phyloP scores from a whole-genome alignment of 2,797 vertebrate species.

The Myotis pilosus region DNA sequence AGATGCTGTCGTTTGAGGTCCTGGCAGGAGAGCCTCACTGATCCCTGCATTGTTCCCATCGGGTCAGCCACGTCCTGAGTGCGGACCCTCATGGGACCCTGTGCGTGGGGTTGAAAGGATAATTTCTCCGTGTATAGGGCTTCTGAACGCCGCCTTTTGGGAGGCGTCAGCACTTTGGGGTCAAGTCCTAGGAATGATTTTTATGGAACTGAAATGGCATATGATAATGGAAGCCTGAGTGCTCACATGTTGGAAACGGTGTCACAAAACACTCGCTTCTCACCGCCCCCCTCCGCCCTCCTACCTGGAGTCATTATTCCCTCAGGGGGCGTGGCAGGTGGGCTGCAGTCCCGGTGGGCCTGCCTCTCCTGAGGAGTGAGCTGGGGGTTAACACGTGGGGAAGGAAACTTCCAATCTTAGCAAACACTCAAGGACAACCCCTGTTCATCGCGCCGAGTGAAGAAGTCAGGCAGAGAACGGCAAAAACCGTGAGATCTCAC shows the following conservation, averaged over 20 bases:
- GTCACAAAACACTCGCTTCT: background rate
- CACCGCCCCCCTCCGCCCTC: background rate
- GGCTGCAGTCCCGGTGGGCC: background rate
- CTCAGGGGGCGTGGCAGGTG: background rate
- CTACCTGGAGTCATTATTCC: slow-evolving; percentile 56
- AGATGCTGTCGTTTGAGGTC: background rate
- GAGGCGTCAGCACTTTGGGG: background rate
- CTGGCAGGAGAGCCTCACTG: background rate
- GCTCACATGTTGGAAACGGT: slow-evolving; percentile 38
- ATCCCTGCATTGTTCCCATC: no score
- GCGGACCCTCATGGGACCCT: background rate
- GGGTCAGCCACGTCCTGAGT: no score
- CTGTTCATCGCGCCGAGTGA: background rate
- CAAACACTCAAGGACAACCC: background rate
- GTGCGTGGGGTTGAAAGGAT: background rate
- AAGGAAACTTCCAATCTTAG: background rate
- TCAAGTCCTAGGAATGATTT: slow-evolving; percentile 39
- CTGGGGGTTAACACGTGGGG: background rate
- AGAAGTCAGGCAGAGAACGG: background rate
- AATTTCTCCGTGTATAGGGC: background rate
- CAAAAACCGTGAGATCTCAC: background rate
- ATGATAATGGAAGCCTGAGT: slow-evolving; percentile 1
- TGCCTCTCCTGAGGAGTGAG: background rate
- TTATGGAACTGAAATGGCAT: slow-evolving; percentile 29
- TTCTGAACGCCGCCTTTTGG: background rate